Evolutionary conservation across 2,797 vertebrate genomes (phyloP).

Genomic region (Sebastes cheni): DNA sequence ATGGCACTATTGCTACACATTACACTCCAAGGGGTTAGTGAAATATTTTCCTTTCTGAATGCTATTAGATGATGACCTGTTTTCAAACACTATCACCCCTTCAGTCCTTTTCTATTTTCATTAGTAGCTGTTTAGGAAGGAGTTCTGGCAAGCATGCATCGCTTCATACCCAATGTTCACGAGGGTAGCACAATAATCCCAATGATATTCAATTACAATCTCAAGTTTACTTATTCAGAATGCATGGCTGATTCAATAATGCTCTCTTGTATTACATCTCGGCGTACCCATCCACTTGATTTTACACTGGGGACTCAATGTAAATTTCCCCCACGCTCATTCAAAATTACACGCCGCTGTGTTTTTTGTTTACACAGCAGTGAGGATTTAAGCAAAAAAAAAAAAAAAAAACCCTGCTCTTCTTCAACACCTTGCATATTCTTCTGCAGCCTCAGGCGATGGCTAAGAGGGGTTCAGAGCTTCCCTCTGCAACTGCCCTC

Average conservation of each 20-base stretch:
- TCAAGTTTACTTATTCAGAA: constrained; percentile 67
- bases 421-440: constrained; percentile 66
- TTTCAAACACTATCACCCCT: constrained; percentile 75
- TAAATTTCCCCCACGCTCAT: constrained; percentile 54
- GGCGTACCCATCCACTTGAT: constrained; percentile 68
- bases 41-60: constrained; percentile 55
- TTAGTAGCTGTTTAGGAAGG: constrained; percentile 73
- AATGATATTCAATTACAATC: constrained; percentile 71
- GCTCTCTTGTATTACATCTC: constrained; percentile 51
- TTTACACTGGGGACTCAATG: constrained; percentile 64
- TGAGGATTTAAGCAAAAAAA: constrained; percentile 28
- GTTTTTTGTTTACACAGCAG: constrained; percentile 17
- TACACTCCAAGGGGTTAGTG: constrained; percentile 2
- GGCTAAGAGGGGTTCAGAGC: constrained; percentile 69
- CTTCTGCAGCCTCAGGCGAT: constrained; percentile 58
- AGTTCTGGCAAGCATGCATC: constrained; percentile 55
- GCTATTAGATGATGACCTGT: constrained; percentile 76
- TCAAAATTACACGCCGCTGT: constrained; percentile 50
- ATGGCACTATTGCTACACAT: constrained; percentile 82
- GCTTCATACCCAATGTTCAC: constrained; percentile 61
- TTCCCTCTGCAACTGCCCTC: constrained; percentile 60
- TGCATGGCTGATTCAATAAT: constrained; percentile 68
- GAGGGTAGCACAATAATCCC: constrained; percentile 56
- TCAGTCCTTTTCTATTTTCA: constrained; percentile 75
- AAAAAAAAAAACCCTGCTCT: not conserved